phyloP scores from a whole-genome alignment of 2,797 vertebrate species.

The Pygocentrus nattereri region DNA sequence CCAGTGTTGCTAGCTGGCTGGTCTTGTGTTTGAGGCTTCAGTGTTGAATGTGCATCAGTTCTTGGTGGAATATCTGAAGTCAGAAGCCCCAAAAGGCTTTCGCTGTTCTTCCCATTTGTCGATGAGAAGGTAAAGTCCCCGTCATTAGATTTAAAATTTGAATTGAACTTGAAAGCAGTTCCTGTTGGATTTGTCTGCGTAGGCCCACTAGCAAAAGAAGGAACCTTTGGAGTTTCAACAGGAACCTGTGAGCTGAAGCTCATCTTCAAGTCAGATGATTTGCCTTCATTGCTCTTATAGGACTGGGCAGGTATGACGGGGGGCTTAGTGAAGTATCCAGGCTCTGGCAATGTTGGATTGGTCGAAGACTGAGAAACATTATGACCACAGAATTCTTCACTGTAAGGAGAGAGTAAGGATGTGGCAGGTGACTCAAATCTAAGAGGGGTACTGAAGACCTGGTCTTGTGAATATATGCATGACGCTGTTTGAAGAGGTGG shows the following conservation, averaged over 20 bases:
- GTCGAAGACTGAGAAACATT: conserved; percentile 85
- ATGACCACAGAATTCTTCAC: conserved; percentile 92
- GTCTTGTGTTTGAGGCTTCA: conserved; percentile 72
- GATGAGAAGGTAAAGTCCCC: conserved; percentile 95
- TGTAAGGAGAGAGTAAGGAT: conserved; percentile 89
- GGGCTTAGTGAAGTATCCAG: conserved; percentile 97
- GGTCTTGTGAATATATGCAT: conserved; percentile 94
- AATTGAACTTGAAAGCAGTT: conserved; percentile 94
- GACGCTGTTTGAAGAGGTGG: conserved; percentile 89
- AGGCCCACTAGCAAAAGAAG: conserved; percentile 77
- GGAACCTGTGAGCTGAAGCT: conserved; percentile 84
- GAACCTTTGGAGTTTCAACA: conserved; percentile 82
- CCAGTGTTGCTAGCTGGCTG: conserved; percentile 72
- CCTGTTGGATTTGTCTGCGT: conserved; percentile 74
- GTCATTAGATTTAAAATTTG: conserved; percentile 97
- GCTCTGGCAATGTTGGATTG: conserved; percentile 93
- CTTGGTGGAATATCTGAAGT: conserved; percentile 89
- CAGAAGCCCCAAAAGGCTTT: conserved; percentile 91
- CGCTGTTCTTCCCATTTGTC: conserved; percentile 84
- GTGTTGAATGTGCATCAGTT: conserved; percentile 77
- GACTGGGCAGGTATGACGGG: conserved; percentile 76
- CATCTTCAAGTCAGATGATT: conserved; percentile 86
- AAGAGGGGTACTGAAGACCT: conserved; percentile 86
- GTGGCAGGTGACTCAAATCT: conserved; percentile 93
- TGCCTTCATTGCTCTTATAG: conserved; percentile 84